Base-by-base conservation (phyloP, 2,113 vertebrate species). In the Triplophysa dalaica region DNA sequence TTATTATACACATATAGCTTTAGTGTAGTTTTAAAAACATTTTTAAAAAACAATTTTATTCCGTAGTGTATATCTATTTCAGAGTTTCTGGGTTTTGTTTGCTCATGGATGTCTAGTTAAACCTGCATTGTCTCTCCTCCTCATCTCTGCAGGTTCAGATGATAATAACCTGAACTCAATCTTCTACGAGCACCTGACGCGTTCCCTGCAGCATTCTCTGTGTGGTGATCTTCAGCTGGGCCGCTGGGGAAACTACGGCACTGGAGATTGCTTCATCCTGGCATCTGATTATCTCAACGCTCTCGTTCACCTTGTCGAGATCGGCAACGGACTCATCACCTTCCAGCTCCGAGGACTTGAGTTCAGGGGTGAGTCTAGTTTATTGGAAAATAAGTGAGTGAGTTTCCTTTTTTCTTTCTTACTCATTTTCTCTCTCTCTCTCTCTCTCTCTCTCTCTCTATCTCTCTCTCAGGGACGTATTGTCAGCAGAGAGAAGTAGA, bases 211-310 rank as follows among this genome's bases (percentile, higher is more conserved):
- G 85, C 94, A 95, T 83, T 95, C 94, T 84, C 88, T 96, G 1
- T 96, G 95, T 88, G 95, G 95, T 62, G 95, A 96, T 54, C 87
- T 96, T 73, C 88, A 95, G 6, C 86, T 96, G 68, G 95, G 95
- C 48, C 94, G 95, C 22, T 96, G 95, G 95, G 94, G 95, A 56
- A 95, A 94, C 88, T 95, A 93, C 43, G 92, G 90, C 80, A 96
- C 94, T 2, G 95, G 95, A n/a, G 95, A 96, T 89, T 96, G 95
- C 84, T 96, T 96, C 90, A 96, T 96, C 86, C 93, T 96, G 77
- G 95, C 95, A 70, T 96, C 95, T 33, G 95, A 96, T 92, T 96
- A 96, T 92, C 95, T 96, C 88, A 96, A 96, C 77, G 95, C 95
- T 24, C 90, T 96, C 72, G 95, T 96, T 17, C 95, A 96, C 90